These are phyloP conservation scores for Encarsia formosa DNA, from an alignment of 2,888 invertebrate species.

Conservation along the genomic window DNA sequence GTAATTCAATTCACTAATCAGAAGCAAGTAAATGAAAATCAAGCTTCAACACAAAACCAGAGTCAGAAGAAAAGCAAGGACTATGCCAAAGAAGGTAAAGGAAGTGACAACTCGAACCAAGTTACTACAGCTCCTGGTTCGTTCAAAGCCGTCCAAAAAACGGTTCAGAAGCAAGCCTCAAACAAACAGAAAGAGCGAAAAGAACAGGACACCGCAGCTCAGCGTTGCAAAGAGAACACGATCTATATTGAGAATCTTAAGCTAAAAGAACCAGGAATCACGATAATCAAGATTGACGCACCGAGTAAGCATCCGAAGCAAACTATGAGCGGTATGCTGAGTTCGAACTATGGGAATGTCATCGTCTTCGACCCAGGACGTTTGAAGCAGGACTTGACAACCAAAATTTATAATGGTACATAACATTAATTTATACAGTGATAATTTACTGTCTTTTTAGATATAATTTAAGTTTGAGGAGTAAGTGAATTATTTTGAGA, in stretches of 20 bases:
- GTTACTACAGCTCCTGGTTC: constrained; percentile 27
- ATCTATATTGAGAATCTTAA: constrained; percentile 49
- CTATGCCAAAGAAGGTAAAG: constrained; percentile 15
- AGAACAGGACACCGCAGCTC: constrained; percentile 4
- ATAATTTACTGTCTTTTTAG: neutral
- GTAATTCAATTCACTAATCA: constrained; percentile 8
- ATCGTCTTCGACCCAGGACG: constrained; percentile 62
- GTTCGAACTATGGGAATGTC: constrained; percentile 54
- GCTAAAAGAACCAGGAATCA: constrained; percentile 78
- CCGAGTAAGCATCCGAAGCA: constrained; percentile 44
- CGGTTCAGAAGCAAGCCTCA: constrained; percentile 19
- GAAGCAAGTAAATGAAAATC: constrained; percentile 20
- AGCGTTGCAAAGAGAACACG: constrained; percentile 27
- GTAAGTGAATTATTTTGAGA: constrained; percentile 5
- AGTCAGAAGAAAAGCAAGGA: constrained; percentile 18
- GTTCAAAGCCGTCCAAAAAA: constrained; percentile 32
- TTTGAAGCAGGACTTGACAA: constrained; percentile 52
- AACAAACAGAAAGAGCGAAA: constrained; percentile 32
- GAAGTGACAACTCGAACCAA: constrained; percentile 26
- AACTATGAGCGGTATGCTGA: constrained; percentile 41
- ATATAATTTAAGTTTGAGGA: neutral
- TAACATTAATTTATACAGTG: neutral
- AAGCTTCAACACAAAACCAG: constrained; percentile 17
- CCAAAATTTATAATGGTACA: constrained; percentile 43
- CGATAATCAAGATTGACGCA: constrained; percentile 66